Base-by-base conservation (phyloP, 2,797 vertebrate species). In the Eospalax fontanierii region DNA sequence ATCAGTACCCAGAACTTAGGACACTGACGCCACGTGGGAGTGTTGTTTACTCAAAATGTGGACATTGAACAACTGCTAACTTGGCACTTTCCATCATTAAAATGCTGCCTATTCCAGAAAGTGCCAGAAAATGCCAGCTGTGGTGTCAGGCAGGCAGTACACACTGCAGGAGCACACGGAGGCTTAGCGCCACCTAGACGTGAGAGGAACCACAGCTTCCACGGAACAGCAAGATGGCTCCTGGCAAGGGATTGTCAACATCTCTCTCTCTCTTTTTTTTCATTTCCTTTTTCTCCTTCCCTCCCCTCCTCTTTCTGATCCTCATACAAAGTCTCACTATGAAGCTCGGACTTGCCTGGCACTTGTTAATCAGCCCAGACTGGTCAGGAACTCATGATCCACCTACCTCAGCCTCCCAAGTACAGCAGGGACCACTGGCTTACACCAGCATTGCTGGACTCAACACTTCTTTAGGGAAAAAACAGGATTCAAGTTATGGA, bases 21-120 rank as follows among this genome's bases (percentile, higher is more conserved):
- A 79, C 57, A 40, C 6, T 57, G 40, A 91, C 6, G 4, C 12
- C 38, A 40, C 24, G n/a, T 35, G 2, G 30, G 46, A 85, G 63
- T 5, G 7, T 16, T 92, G 26, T 95, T 95, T 76, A 63, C 66
- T 57, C 73, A 83, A 71, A 54, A 84, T 24, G 15, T 61, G 76
- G 40, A 91, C 84, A 38, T 80, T 91, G 63, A 80, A 57, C 78
- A 88, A 61, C 43, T 71, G 70, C 79, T 90, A 54, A 92, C 75
- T 35, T 12, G 35, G 46, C 21, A 2, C 38, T 78, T 83, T 88
- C 57, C 84, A 75, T 90, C 46, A 94, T 80, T 79, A 91, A 89
- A 54, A 74, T 57, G 40, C 2, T 14, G 11, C 28, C 54, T 4
- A 33, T 35, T 57, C 61, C 46, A 16, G 71, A 87, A 68, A 82